Conservation (phyloP, 1,140 invertebrate genomes). For the Samia ricini region DNA sequence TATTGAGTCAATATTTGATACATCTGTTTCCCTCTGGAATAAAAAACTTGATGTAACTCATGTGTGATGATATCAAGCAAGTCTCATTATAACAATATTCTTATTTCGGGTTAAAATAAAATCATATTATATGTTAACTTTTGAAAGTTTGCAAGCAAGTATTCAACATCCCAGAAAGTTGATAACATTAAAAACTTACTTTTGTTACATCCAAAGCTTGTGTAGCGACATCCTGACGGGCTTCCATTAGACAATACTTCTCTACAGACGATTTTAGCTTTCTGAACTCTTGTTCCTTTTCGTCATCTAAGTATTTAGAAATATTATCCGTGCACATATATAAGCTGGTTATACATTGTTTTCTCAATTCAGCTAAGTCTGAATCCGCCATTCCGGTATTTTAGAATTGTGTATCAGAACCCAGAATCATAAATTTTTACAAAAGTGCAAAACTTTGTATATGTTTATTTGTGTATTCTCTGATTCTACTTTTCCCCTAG, state of each 20-base stretch:
- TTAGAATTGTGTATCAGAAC: background rate
- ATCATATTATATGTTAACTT: too few species aligned
- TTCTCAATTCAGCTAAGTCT: constrained; percentile 47
- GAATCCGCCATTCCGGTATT: constrained; percentile 35
- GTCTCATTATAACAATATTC: too few species aligned
- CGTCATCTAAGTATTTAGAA: constrained; percentile 49
- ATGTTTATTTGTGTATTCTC: background rate
- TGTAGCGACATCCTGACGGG: constrained; percentile 42
- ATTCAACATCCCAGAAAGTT: too few species aligned
- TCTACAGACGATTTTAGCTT: constrained; percentile 44
- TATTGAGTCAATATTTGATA: constrained; percentile 37
- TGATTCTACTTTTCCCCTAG: too few species aligned
- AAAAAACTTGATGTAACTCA: background rate
- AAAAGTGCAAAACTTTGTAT: too few species aligned
- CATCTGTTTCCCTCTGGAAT: constrained; percentile 43
- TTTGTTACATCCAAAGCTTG: constrained; percentile 46
- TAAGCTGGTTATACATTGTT: constrained; percentile 52
- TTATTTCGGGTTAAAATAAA: too few species aligned
- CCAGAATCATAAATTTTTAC: background rate
- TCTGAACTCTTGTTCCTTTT: constrained; percentile 41
- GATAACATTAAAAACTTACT: constrained; percentile 22
- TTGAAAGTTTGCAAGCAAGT: too few species aligned
- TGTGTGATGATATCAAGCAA: too few species aligned
- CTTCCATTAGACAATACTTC: constrained; percentile 51
- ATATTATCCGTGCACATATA: constrained; percentile 56